Evolutionary conservation across 2,113 vertebrate genomes (phyloP), one percentile per base, ranked within the genome.

Genomic region (Harpagus bidentatus): DNA sequence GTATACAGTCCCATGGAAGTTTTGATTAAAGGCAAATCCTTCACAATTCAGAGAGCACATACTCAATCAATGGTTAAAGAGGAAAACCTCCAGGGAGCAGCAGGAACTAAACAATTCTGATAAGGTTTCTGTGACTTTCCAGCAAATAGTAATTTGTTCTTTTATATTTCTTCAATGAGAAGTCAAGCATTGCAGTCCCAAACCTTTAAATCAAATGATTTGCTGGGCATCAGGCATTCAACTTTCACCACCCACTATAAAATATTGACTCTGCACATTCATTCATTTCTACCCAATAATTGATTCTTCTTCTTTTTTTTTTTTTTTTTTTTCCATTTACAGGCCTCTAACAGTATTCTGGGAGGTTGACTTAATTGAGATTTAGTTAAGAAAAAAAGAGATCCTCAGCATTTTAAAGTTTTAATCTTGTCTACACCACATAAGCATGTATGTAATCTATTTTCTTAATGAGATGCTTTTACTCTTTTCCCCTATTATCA

Each of bases 21-120:
- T 97, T 82, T 96, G 94, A 98, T 96, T 97, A 95, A 97, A 97
- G 78, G 74, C 77, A 96, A 97, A 97, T 97, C 77, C 85, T 95
- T 94, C 81, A 96, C 90, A 97, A 97, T 92, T 89, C 95, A 97
- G 82, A 96, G 84, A 97, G 66, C 74, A 95, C 47, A 95, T n/a
- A 88, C 93, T 90, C 88, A 93, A 93, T 97, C 82, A 95, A 55
- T 43, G 90, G 73, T 48, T 89, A 42, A 93, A 94, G 77, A 96
- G 76, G 82, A 95, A 91, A 91, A 91, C n/a, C 97, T 97, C 88
- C 67, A 93, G 88, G 88, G 94, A 98, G 82, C 63, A 77, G 93
- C 65, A 88, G 84, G 92, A 97, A 95, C 78, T 88, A 95, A 96
- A 97, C 91, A 91, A 96, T 97, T 90, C 71, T 84, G 92, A 96